Conservation (phyloP, 2,888 invertebrate species). For the Spisula solida region DNA sequence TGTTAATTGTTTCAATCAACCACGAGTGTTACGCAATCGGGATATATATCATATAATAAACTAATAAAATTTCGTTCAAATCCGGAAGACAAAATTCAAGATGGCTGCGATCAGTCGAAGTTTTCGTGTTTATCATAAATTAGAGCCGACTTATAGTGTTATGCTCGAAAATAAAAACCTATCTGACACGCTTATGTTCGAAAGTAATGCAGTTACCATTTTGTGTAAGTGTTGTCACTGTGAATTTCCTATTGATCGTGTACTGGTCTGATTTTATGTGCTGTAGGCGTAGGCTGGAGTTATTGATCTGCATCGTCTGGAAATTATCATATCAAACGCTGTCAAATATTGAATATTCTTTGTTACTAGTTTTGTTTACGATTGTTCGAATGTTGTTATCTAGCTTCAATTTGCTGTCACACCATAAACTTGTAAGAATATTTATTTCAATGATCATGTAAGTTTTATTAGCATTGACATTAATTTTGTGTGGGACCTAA, state of each 20-base stretch:
- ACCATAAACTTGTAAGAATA: no score
- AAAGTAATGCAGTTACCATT: conserved; percentile 96
- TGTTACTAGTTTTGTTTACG: no score
- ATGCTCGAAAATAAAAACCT: conserved; percentile 96
- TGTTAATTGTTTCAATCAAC: no score
- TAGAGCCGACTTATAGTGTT: conserved; percentile 95
- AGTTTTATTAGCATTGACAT: no score
- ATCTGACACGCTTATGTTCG: conserved; percentile 95
- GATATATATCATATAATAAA: neutral
- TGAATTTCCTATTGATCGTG: conserved; percentile 89
- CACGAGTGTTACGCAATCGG: no score
- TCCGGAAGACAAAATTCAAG: conserved; percentile 54
- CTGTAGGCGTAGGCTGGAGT: neutral
- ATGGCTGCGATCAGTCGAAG: conserved; percentile 99
- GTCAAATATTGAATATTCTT: neutral
- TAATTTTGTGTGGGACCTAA: no score
- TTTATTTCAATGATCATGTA: no score
- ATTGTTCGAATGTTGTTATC: no score
- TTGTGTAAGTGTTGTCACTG: conserved; percentile 90
- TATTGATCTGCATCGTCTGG: conserved; percentile 27
- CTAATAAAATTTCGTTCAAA: conserved; percentile 33
- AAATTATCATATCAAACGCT: conserved; percentile 34
- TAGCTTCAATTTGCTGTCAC: no score
- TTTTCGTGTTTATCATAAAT: conserved; percentile 96
- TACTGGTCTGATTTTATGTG: neutral